phyloP scores from a whole-genome alignment of 2,797 vertebrate genomes.

The Rhodeus uyekii region DNA sequence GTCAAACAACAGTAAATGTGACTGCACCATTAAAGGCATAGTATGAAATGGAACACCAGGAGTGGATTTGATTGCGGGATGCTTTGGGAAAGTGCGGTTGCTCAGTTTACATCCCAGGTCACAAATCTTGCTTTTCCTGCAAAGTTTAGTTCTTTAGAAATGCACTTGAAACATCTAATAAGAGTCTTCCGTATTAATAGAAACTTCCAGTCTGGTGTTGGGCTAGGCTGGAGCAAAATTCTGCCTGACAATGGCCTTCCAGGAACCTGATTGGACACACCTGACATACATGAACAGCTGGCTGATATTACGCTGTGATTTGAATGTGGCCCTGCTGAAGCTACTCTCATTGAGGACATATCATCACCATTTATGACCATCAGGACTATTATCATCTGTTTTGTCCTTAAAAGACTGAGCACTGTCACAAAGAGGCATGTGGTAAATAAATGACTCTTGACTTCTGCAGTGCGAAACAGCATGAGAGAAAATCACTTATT shows the following conservation, averaged over 20 bases:
- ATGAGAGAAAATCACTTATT: constrained; percentile 2
- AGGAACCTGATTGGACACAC: neutral
- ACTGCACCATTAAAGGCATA: neutral
- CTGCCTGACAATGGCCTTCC: neutral
- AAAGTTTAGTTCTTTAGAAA: neutral
- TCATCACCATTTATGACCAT: neutral
- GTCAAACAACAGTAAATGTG: neutral
- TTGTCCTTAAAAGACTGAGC: neutral
- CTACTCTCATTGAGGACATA: too few relatives aligned
- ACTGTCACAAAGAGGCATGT: neutral
- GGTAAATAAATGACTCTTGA: constrained; percentile 5
- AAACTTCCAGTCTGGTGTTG: neutral
- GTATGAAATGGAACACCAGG: neutral
- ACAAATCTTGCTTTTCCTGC: too few relatives aligned
- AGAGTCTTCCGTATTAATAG: neutral
- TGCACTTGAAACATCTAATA: neutral
- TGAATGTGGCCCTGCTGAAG: neutral
- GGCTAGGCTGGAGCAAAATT: neutral
- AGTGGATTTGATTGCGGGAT: neutral
- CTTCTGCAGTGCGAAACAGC: neutral
- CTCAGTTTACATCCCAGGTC: too few relatives aligned
- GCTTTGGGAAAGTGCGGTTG: neutral
- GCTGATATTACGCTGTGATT: too few relatives aligned
- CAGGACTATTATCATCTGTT: neutral
- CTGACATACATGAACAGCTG: too few relatives aligned